Evolutionary conservation across 2,113 vertebrate species (phyloP).

Genomic region (Polyodon spathula): DNA sequence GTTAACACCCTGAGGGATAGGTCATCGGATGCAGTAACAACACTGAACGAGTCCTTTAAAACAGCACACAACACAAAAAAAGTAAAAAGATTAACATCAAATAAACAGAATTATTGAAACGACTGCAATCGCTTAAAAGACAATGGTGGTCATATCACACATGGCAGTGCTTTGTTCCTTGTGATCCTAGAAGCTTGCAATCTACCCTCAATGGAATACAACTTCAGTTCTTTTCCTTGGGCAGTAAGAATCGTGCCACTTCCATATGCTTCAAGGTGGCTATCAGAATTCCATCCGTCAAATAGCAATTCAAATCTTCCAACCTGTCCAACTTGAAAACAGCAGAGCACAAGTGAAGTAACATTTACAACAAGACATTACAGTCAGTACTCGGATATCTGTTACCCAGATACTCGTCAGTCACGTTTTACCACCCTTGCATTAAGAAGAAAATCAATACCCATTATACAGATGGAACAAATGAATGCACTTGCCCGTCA

Average conservation of each 20-base stretch:
- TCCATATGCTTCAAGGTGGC: constrained; percentile 46
- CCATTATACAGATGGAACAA: too few species aligned
- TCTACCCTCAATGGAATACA: constrained; percentile 53
- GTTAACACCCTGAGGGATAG: constrained; percentile 48
- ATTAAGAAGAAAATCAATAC: too few species aligned
- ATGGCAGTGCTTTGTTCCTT: constrained; percentile 51
- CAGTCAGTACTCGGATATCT: too few species aligned
- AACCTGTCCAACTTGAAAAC: constrained; percentile 47
- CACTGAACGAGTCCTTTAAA: constrained; percentile 48
- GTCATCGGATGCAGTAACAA: constrained; percentile 60
- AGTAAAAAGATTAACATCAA: too few species aligned
- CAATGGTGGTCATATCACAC: constrained; percentile 48
- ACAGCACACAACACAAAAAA: constrained; percentile 4
- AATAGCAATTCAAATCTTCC: constrained; percentile 41
- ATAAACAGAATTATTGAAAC: too few species aligned
- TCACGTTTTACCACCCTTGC: too few species aligned
- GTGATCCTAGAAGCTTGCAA: constrained; percentile 66
- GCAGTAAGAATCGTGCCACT: constrained; percentile 48
- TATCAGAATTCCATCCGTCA: constrained; percentile 17
- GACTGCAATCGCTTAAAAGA: neutral
- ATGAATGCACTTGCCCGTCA: too few species aligned
- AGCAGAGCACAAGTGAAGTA: too few species aligned
- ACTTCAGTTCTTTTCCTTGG: constrained; percentile 34
- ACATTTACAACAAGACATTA: too few species aligned
- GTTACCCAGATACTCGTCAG: too few species aligned